A percentile compares a stretch with the other conserved stretches of the same genome.
Conservation (phyloP, 2,888 invertebrate genomes). For the Andrena fulva region DNA sequence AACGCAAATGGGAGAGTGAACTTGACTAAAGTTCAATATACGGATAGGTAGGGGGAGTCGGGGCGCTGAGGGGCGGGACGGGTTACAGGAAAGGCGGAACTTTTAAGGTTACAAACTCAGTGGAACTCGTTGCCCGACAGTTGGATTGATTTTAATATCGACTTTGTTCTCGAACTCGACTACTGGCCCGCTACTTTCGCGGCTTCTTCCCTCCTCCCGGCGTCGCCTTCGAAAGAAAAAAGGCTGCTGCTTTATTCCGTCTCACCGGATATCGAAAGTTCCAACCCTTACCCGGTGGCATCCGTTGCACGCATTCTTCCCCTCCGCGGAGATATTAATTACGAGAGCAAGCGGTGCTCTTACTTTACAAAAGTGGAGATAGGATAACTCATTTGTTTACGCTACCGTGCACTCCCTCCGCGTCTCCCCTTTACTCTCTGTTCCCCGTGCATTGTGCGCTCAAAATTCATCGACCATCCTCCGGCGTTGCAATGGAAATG, state of each 20-base stretch:
- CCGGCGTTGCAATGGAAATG: no score
- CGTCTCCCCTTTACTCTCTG: no score
- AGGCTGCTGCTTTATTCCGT: constrained; percentile 39
- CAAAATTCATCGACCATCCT: no score
- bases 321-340: constrained; percentile 14
- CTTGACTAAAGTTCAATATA: constrained; percentile 82
- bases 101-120: constrained; percentile 81
- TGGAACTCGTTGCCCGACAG: constrained; percentile 79
- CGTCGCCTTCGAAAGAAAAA: constrained; percentile 20
- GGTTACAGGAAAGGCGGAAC: constrained; percentile 51
- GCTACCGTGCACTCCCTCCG: no score
- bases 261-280: constrained; percentile 12
- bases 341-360: neutral
- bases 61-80: neutral
- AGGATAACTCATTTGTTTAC: no score
- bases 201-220: constrained; percentile 52
- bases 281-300: neutral
- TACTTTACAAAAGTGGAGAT: no score
- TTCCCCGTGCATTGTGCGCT: no score
- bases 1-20: constrained; percentile 82
- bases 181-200: constrained; percentile 60
- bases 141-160: constrained; percentile 84
- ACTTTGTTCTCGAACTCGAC: constrained; percentile 79
- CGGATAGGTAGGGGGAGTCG: constrained; percentile 49
- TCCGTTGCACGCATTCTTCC: neutral